Percentiles rank a stretch among this genome's conserved stretches.
phyloP scores from a whole-genome alignment of 2,888 invertebrate species.

The Pemphredon lugubris region DNA sequence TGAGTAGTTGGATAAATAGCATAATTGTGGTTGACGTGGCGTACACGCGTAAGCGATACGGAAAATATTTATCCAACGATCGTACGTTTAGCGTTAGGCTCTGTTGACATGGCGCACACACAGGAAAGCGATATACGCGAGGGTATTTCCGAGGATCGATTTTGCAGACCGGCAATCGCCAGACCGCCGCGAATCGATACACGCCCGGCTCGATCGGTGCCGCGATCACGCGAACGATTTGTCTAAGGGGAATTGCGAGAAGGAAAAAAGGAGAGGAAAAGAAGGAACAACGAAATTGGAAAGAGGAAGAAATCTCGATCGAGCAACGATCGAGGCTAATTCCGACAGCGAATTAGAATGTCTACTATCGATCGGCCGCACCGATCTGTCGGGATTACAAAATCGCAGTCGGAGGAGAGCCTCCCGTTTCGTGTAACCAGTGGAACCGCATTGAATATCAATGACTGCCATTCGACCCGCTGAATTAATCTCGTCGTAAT shows the following conservation, averaged over 20 bases:
- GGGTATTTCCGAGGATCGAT: conserved; percentile 19
- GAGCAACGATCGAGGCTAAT: conserved; percentile 22
- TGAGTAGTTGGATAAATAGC: too few species aligned
- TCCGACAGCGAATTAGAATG: conserved; percentile 21
- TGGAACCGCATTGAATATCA: neutral
- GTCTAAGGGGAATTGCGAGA: conserved; percentile 17
- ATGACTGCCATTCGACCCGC: neutral
- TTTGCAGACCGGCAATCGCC: conserved; percentile 28
- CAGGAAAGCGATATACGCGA: conserved; percentile 26
- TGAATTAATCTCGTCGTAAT: neutral
- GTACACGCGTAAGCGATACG: neutral
- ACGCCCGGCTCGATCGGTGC: conserved; percentile 12
- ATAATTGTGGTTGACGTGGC: neutral
- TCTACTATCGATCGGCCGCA: conserved; percentile 14
- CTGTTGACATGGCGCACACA: conserved; percentile 16
- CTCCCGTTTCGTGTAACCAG: neutral
- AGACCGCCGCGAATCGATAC: conserved; percentile 11
- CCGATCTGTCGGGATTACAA: conserved; percentile 28
- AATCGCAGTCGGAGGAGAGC: conserved; percentile 3
- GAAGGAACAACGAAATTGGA: too few species aligned
- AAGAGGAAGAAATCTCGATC: conserved; percentile 10
- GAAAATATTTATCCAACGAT: neutral
- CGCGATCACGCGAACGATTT: conserved; percentile 29
- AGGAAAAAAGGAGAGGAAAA: too few species aligned
- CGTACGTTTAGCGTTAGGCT: conserved; percentile 1